Conservation (phyloP, 2,797 vertebrate species). For the Acrossocheilus fasciatus region DNA sequence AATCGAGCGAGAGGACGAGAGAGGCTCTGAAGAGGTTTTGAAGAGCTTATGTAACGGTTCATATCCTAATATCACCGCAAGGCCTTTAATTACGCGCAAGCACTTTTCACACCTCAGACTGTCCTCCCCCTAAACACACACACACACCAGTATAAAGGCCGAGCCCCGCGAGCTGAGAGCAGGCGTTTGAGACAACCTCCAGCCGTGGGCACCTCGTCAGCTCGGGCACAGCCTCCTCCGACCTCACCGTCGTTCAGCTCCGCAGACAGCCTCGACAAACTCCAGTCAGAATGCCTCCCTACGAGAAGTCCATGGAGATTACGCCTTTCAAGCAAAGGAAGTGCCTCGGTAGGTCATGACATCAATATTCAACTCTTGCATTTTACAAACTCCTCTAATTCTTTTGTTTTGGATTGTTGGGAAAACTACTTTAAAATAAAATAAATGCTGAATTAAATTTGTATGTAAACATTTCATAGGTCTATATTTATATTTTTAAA, state of each 20-base stretch:
- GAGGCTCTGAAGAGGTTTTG: slow-evolving; percentile 1
- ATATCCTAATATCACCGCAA: slow-evolving; percentile 15
- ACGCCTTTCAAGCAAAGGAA: slow-evolving; percentile 85
- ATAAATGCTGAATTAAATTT: too few relatives aligned
- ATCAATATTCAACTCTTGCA: background rate
- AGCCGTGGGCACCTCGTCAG: slow-evolving; percentile 72
- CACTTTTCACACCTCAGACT: slow-evolving; percentile 62
- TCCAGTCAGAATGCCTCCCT: slow-evolving; percentile 78
- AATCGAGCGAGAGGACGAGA: background rate
- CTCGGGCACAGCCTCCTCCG: slow-evolving; percentile 52
- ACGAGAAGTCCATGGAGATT: slow-evolving; percentile 82
- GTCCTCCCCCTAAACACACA: slow-evolving; percentile 44
- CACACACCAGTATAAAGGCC: slow-evolving; percentile 70
- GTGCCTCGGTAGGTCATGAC: slow-evolving; percentile 75
- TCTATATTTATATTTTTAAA: background rate
- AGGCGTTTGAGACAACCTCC: slow-evolving; percentile 72
- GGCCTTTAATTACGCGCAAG: slow-evolving; percentile 53
- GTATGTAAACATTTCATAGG: too few relatives aligned
- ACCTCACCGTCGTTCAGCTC: background rate
- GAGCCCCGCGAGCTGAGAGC: background rate
- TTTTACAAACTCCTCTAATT: background rate
- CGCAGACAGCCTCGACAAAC: slow-evolving; percentile 28
- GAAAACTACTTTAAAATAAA: too few relatives aligned
- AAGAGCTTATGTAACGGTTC: slow-evolving; percentile 27
- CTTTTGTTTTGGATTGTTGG: background rate